phyloP scores from a whole-genome alignment of 53 echinoderm and acorn worm species.

The Zoroaster sp. region DNA sequence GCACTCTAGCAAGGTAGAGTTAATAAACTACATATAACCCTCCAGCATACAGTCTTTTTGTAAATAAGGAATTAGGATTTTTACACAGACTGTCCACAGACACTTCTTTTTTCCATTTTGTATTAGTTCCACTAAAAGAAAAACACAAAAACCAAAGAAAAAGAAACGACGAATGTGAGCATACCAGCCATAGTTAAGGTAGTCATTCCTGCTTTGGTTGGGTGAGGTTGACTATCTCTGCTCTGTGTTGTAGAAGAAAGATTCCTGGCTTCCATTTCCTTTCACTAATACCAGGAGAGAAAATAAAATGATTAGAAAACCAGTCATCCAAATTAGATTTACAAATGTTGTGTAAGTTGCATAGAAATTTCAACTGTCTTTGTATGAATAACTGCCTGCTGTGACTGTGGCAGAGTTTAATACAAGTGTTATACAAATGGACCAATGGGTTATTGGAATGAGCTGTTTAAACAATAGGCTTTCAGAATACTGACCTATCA shows the following conservation, averaged over 20 bases:
- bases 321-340: background rate
- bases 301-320: background rate
- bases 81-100: too few relatives aligned
- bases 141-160: too few relatives aligned
- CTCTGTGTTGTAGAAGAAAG: slow-evolving; percentile 81
- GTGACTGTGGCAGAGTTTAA: background rate
- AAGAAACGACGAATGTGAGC: background rate
- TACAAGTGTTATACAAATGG: background rate
- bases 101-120: too few relatives aligned
- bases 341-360: too few relatives aligned
- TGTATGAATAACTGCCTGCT: background rate
- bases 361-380: too few relatives aligned
- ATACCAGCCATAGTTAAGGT: slow-evolving; percentile 92
- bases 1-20: too few relatives aligned
- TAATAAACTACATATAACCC: background rate
- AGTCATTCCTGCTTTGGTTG: slow-evolving; percentile 94
- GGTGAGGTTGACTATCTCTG: slow-evolving; percentile 77
- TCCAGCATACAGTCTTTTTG: background rate
- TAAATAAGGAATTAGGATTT: background rate
- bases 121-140: too few relatives aligned
- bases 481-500: background rate
- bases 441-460: background rate
- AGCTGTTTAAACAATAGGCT: background rate
- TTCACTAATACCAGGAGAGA: background rate
- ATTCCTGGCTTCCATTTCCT: slow-evolving; percentile 18